Evolutionary conservation across 2,113 vertebrate genomes (phyloP).

Genomic region (Epinephelus fuscoguttatus): DNA sequence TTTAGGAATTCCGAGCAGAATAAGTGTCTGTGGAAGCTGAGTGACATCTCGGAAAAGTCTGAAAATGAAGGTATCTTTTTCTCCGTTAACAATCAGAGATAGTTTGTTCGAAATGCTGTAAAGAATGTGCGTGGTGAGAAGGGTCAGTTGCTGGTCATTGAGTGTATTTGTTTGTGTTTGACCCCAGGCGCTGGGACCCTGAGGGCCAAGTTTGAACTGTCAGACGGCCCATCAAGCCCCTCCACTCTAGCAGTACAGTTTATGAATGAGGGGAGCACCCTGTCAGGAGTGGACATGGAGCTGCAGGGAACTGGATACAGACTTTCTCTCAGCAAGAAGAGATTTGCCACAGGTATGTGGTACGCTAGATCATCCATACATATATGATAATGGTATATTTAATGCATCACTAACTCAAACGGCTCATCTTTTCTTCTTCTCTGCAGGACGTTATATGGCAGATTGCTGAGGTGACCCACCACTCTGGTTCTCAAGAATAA

Average conservation of each 20-base stretch:
- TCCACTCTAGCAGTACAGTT: slow-evolving; percentile 96
- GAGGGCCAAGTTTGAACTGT: slow-evolving; percentile 97
- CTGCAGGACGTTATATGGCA: slow-evolving; percentile 96
- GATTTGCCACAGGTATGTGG: slow-evolving; percentile 93
- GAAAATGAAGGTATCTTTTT: slow-evolving; percentile 92
- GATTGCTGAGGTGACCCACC: slow-evolving; percentile 89
- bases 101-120: background rate
- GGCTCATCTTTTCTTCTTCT: slow-evolving; percentile 58
- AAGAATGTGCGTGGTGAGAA: background rate
- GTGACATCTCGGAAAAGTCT: slow-evolving; percentile 94
- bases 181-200: slow-evolving; percentile 92
- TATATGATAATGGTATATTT: background rate
- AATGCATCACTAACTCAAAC: background rate
- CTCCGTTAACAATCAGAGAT: background rate
- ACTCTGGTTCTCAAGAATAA: slow-evolving; percentile 57
- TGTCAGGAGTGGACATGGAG: slow-evolving; percentile 94
- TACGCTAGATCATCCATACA: background rate
- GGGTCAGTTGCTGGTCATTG: background rate
- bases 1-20: slow-evolving; percentile 95
- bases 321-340: slow-evolving; percentile 95
- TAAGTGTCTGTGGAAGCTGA: slow-evolving; percentile 96
- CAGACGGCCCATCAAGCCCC: slow-evolving; percentile 92
- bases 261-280: slow-evolving; percentile 92
- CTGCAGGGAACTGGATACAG: slow-evolving; percentile 93
- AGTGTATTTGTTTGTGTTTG: slow-evolving; percentile 41